Percentiles rank a stretch among this genome's conserved stretches.
Evolutionary conservation across 2,113 vertebrate species (phyloP).

Genomic region (Cochlearius cochlearius): DNA sequence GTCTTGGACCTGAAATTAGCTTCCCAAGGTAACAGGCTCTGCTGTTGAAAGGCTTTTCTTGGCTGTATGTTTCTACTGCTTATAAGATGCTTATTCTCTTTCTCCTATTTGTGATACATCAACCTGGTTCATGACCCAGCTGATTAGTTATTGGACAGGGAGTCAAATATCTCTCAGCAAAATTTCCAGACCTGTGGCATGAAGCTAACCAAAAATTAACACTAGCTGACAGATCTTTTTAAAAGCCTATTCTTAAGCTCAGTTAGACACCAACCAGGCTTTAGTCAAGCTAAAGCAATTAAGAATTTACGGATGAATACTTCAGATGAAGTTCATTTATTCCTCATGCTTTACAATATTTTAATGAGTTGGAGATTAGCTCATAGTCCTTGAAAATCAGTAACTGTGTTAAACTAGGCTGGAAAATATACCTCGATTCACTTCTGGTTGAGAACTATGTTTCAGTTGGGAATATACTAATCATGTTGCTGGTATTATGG

Average conservation of each 20-base stretch:
- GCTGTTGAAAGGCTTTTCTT: background rate
- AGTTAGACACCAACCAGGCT: background rate
- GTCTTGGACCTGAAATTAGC: background rate
- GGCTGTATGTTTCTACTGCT: background rate
- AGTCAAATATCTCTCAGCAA: background rate
- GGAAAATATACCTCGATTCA: background rate
- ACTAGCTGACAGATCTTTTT: background rate
- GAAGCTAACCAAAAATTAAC: background rate
- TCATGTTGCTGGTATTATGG: background rate
- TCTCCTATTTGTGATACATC: background rate
- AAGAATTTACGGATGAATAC: slow-evolving; percentile 38
- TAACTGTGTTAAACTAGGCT: background rate
- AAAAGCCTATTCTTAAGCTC: slow-evolving; percentile 1
- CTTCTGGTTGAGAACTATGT: background rate
- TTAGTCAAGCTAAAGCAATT: slow-evolving; percentile 23
- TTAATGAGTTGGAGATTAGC: slow-evolving; percentile 29
- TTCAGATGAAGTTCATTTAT: slow-evolving; percentile 35
- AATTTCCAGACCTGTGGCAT: background rate
- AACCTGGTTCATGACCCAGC: background rate
- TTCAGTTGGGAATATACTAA: background rate
- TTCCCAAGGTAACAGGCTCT: background rate
- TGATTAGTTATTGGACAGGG: background rate
- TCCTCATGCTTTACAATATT: slow-evolving; percentile 9
- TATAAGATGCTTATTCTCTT: background rate
- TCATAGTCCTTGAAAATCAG: slow-evolving; percentile 21